These are phyloP conservation scores for Saimiri boliviensis DNA, from an alignment of 2,113 vertebrate genomes.

Conservation along the genomic window DNA sequence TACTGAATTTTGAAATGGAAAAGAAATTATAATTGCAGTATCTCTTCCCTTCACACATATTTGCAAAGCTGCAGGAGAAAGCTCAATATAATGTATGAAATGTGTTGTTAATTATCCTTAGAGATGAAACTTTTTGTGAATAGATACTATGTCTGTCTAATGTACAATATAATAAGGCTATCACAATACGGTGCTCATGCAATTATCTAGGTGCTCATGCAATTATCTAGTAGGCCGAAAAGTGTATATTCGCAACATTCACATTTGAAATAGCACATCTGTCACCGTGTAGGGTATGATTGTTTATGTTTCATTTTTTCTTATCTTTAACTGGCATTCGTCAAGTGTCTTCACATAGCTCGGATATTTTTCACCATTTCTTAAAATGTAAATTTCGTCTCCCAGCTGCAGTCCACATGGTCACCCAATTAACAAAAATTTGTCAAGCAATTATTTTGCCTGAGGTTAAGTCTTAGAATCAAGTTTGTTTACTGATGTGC, in stretches of 20 bases:
- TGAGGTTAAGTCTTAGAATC: background rate
- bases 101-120: background rate
- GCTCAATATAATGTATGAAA: background rate
- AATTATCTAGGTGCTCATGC: background rate
- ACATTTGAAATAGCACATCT: background rate
- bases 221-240: background rate
- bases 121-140: background rate
- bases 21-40: background rate
- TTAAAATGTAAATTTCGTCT: background rate
- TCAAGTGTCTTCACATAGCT: background rate
- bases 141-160: background rate
- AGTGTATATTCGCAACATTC: background rate
- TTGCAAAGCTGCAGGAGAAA: background rate
- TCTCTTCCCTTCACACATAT: background rate
- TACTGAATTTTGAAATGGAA: slow-evolving; percentile 1
- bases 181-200: background rate
- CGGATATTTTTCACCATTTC: background rate
- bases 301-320: background rate
- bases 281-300: background rate
- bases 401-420: background rate
- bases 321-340: background rate
- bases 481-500: background rate
- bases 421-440: background rate
- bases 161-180: background rate
- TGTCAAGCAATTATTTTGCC: background rate